Conservation (phyloP, 53 echinoderm and acorn worm species). For the Actinopyga echinites region DNA sequence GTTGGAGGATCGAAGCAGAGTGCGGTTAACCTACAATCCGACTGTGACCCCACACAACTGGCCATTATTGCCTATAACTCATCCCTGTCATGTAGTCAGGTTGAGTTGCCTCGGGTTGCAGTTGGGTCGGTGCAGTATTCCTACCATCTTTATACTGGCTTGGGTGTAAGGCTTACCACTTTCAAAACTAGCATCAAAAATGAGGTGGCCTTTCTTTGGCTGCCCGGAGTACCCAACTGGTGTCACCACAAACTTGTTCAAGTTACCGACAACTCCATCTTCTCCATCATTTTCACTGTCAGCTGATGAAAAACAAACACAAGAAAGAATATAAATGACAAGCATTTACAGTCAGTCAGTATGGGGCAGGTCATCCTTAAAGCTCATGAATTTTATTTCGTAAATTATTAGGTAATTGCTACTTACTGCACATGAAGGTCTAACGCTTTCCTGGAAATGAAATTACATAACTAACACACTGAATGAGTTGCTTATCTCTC, state of each 20-base stretch:
- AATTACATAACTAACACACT: no score
- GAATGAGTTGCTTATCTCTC: no score
- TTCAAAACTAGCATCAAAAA: conserved; percentile 99
- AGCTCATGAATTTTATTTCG: not conserved
- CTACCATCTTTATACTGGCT: not conserved
- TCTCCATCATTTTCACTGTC: conserved; percentile 90
- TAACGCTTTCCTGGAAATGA: no score
- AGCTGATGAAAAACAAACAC: conserved; percentile 22
- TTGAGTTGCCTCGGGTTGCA: no score
- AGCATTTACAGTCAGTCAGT: not conserved
- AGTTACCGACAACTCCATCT: conserved; percentile 90
- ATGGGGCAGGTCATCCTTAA: not conserved
- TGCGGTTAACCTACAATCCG: no score
- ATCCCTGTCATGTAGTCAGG: no score
- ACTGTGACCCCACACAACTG: no score
- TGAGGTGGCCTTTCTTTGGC: conserved; percentile 92
- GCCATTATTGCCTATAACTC: no score
- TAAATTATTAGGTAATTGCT: no score
- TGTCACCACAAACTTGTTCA: conserved; percentile 92
- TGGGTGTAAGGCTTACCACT: conserved; percentile 68
- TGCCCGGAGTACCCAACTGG: conserved; percentile 81
- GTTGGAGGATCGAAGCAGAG: no score
- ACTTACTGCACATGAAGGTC: no score
- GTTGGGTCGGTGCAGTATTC: no score
- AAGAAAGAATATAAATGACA: not conserved